Evolutionary conservation across 2,888 invertebrate genomes (phyloP).

Genomic region (Zele albiditarsus): DNA sequence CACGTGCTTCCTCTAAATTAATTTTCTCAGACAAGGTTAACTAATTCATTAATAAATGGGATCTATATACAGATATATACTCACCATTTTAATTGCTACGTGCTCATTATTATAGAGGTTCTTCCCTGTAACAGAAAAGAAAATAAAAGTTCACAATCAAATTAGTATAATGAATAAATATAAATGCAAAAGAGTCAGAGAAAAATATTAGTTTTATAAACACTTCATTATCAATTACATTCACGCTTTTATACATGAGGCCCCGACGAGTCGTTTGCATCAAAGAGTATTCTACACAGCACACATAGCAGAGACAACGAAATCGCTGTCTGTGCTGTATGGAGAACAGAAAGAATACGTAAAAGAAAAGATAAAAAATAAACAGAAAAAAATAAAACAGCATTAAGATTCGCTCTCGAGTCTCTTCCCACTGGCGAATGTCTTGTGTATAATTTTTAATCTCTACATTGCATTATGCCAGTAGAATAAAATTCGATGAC

Average conservation of each 20-base stretch:
- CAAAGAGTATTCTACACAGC: slow-evolving; percentile 16
- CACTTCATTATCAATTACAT: slow-evolving; percentile 33
- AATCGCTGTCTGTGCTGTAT: slow-evolving; percentile 17
- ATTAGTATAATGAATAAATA: background rate
- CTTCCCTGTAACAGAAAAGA: slow-evolving; percentile 86
- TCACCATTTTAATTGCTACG: slow-evolving; percentile 99
- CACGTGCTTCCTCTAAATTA: slow-evolving; percentile 97
- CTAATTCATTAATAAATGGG: slow-evolving; percentile 50
- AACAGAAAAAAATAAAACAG: background rate
- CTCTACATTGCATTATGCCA: slow-evolving; percentile 6
- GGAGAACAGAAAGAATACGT: background rate
- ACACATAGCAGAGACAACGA: slow-evolving; percentile 13
- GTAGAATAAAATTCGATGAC: slow-evolving; percentile 2
- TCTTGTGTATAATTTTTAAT: background rate
- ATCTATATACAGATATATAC: slow-evolving; percentile 57
- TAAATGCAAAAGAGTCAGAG: background rate
- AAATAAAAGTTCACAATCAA: slow-evolving; percentile 30
- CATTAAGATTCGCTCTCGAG: background rate
- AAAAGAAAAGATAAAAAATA: slow-evolving; percentile 1
- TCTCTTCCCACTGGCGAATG: background rate
- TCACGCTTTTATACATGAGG: slow-evolving; percentile 15
- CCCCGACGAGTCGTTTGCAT: slow-evolving; percentile 13
- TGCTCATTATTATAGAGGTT: slow-evolving; percentile 99
- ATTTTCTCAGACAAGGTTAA: slow-evolving; percentile 81
- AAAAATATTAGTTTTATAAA: slow-evolving; percentile 13